These are phyloP conservation scores for Rhyzopertha dominica DNA, from an alignment of 1,140 invertebrate species.

Conservation along the genomic window DNA sequence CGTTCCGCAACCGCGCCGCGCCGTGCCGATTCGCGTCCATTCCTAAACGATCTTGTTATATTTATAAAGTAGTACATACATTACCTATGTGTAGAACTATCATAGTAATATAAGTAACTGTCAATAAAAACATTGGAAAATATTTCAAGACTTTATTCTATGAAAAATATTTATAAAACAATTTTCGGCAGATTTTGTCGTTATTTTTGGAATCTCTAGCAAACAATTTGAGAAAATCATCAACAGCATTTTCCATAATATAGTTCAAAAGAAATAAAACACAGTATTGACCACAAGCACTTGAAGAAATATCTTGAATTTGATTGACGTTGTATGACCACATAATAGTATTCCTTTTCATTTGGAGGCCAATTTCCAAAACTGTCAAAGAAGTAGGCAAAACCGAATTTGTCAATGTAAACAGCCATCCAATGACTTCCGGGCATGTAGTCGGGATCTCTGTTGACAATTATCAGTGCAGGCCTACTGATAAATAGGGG, in stretches of 20 bases:
- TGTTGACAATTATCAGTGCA: not conserved
- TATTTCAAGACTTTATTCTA: slow-evolving; percentile 4
- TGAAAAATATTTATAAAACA: slow-evolving; percentile 4
- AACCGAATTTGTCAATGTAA: slow-evolving; percentile 3
- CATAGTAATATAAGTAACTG: not conserved
- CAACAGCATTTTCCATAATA: not conserved
- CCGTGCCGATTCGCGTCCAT: not conserved
- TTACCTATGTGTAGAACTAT: not conserved
- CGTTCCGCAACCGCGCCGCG: not conserved
- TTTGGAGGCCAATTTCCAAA: not conserved
- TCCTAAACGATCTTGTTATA: not conserved
- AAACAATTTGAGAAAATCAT: slow-evolving; percentile 6
- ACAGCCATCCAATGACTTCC: slow-evolving; percentile 7
- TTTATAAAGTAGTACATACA: not conserved
- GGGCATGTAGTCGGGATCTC: slow-evolving; percentile 6
- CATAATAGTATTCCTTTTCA: no score
- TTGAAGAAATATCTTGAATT: slow-evolving; percentile 8
- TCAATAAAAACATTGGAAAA: not conserved
- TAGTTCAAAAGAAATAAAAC: slow-evolving; percentile 9
- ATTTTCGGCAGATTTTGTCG: not conserved
- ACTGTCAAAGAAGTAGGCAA: slow-evolving; percentile 10
- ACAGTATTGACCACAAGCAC: slow-evolving; percentile 5
- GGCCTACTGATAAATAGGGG: no score
- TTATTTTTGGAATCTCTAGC: not conserved
- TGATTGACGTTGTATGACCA: not conserved